Base-by-base conservation (phyloP, 2,113 vertebrate genomes). In the Cyprinodon variegatus region DNA sequence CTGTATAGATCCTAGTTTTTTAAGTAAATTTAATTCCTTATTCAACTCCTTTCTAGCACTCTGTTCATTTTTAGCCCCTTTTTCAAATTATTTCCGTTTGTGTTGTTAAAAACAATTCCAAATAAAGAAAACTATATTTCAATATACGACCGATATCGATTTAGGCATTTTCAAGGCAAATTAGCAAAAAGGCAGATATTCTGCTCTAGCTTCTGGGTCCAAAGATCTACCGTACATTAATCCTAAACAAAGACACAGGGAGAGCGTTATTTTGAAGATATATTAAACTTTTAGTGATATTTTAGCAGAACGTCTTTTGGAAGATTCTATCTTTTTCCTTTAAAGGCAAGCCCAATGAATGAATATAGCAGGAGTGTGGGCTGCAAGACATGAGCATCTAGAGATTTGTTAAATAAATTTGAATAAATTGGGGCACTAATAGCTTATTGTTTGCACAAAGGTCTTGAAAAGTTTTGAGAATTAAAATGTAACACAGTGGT, bases 351-450 rank as follows among this genome's bases (percentile, higher is more conserved):
- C 68, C 61, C 77, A 53, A 82, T 73, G 71, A 85, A 59, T 91
- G 89, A 89, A 91, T 89, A 78, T 62, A 65, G 74, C 69, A 29
- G 77, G 61, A 57, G 22, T 13, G 37, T 22, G 78, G 86, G 89
- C 87, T 74, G 83, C 89, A 92, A 91, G 88, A 89, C 91, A 86
- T 41, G 79, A 61, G 77, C 45, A 72, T 64, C 60, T 81, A 78
- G 72, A 85, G 68, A 45, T 43, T 14, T 8, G 13, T 22, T 83
- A 75, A 41, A 86, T 36, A 83, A n/a, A 9, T 1, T 3, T 17
- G 17, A 53, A 75, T 38, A 72, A 36, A 43, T 63, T 36, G 62
- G 0, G 11, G 43, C 45, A 64, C 2, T 61, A n/a, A 78, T 61
- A 63, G 72, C 43, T 74, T 38, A 14, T 14, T 59, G 65, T 80